Evolutionary conservation across 2,888 invertebrate species (phyloP), one percentile per base, ranked within the genome.

Genomic region (Melinopterus prodromus): DNA sequence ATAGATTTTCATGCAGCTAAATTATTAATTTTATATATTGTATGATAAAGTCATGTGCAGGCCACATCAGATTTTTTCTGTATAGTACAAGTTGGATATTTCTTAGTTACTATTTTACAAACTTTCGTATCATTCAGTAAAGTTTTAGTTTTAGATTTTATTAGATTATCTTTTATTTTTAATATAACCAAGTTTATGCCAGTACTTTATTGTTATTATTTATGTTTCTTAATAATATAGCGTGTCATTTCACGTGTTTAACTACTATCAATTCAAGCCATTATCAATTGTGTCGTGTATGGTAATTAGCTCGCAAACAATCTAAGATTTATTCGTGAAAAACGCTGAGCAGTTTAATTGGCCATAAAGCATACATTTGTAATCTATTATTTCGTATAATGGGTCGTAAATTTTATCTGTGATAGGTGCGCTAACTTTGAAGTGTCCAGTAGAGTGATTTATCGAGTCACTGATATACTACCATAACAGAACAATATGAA

Each of bases 331-430:
- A 53, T 53, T 53, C 7, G 9, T 12, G 5, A 53, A 53, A 53
- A 53, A 53, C 2, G 53, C 26, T 53, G 1, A 53, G 53, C 53
- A 9, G 53, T 53, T 53, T 53, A 53, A 53, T 53, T 53, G 53
- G 53, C 53, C 53, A 53, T 53, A 53, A 53, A 53, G 53, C 53
- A 53, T 53, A 53, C 53, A 53, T 53, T 53, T 53, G 53, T 53
- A 53, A 12, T 53, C 53, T 53, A 53, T 53, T 53, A 53, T 53
- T 53, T 53, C 9, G 53, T 53, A 53, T 53, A 53, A 53, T 53
- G 5, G 53, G 53, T 53, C 53, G 53, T 53, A 53, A 53, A 53
- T 53, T 53, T 53, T 53, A 53, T 53, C 53, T 53, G 53, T 53
- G 53, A 53, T 53, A 53, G 53, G 53, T 53, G 5, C 53, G 53